phyloP scores from a whole-genome alignment of 64 coral and sea anemone species.

The Pocillopora verrucosa region DNA sequence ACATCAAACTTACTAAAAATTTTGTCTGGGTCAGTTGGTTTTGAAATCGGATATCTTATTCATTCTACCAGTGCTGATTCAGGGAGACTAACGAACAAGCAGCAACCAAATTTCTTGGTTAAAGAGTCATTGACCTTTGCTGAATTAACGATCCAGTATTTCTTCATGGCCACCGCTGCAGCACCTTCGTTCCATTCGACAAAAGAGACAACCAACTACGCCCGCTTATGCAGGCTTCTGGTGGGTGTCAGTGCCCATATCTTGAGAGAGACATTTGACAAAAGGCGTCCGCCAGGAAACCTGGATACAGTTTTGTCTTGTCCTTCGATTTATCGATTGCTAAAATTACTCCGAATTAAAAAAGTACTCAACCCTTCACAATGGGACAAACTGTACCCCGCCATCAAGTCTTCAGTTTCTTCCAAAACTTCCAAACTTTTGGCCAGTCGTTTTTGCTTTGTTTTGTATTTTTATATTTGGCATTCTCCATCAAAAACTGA shows the following conservation, averaged over 20 bases:
- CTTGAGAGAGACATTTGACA: slow-evolving; percentile 37
- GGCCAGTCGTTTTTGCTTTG: too few species aligned
- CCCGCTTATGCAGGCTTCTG: slow-evolving; percentile 40
- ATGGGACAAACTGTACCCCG: slow-evolving; percentile 47
- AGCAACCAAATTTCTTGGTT: too few species aligned
- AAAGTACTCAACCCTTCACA: slow-evolving; percentile 47
- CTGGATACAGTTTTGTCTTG: slow-evolving; percentile 24
- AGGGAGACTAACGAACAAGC: too few species aligned
- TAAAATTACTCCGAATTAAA: background rate
- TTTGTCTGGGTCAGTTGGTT: too few species aligned
- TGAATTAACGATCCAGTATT: too few species aligned
- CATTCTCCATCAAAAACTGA: too few species aligned
- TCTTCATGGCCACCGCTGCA: background rate
- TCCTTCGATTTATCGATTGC: background rate
- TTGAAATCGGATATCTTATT: too few species aligned
- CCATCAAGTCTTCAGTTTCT: slow-evolving; percentile 19
- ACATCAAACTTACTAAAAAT: too few species aligned
- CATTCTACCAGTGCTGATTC: too few species aligned
- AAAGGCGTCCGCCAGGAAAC: slow-evolving; percentile 1
- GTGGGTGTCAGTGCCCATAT: slow-evolving; percentile 27
- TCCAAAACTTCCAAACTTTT: background rate
- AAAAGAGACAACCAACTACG: slow-evolving; percentile 36
- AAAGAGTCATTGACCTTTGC: too few species aligned
- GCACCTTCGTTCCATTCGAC: background rate
- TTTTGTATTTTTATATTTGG: too few species aligned